Conservation (phyloP, 2,113 vertebrate species). For the Melanocharis versteri region DNA sequence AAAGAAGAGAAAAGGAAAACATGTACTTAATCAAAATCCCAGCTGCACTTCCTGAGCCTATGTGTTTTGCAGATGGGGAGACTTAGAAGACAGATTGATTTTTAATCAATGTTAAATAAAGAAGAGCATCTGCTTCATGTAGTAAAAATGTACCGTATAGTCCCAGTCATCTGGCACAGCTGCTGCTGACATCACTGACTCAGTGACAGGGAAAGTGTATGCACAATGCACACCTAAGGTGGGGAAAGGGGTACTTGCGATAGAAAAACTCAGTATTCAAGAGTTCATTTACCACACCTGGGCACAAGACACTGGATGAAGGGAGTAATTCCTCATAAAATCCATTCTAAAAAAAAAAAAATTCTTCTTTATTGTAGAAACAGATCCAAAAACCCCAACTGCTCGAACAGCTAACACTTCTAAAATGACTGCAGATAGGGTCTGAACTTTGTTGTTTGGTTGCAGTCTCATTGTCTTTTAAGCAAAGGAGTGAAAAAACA, state of each 20-base stretch:
- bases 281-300: background rate
- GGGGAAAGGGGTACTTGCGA: background rate
- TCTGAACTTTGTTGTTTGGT: background rate
- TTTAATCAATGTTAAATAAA: conserved; percentile 5
- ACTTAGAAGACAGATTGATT: background rate
- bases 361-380: background rate
- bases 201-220: background rate
- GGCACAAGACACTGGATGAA: background rate
- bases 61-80: conserved; percentile 45
- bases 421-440: background rate
- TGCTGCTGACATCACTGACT: background rate
- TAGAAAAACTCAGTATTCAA: background rate
- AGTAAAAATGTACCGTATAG: background rate
- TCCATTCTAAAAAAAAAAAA: background rate
- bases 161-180: background rate
- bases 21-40: conserved; percentile 28
- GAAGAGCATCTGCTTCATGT: conserved; percentile 23
- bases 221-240: background rate
- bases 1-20: conserved; percentile 18
- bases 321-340: background rate
- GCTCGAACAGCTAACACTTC: background rate
- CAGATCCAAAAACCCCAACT: background rate
- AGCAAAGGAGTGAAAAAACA: background rate
- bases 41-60: background rate
- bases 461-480: background rate